phyloP scores from a whole-genome alignment of 2,113 vertebrate genomes.

The Accipiter cooperii region DNA sequence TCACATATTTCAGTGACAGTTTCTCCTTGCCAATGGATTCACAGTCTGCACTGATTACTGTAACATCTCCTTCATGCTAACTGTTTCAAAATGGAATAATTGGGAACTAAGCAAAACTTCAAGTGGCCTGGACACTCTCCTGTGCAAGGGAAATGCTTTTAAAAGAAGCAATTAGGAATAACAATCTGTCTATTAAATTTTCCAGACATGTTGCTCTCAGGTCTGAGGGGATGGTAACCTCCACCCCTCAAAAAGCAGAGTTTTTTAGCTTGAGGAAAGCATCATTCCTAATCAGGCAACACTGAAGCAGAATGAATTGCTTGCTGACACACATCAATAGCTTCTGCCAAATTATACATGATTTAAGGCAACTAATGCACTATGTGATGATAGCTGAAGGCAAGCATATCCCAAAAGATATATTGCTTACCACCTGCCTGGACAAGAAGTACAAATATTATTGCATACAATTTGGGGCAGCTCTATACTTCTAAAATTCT shows the following conservation, averaged over 20 bases:
- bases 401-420: slow-evolving; percentile 29
- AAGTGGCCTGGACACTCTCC: background rate
- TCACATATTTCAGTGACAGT: background rate
- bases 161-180: background rate
- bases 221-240: background rate
- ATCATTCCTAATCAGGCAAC: background rate
- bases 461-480: background rate
- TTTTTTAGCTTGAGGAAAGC: background rate
- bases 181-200: background rate
- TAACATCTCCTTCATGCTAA: background rate
- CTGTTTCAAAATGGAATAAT: background rate
- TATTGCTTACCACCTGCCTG: slow-evolving; percentile 33
- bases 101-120: background rate
- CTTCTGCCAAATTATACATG: slow-evolving; percentile 26
- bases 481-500: background rate
- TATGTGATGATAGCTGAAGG: slow-evolving; percentile 18
- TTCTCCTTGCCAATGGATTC: background rate
- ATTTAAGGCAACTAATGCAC: slow-evolving; percentile 35
- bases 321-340: slow-evolving; percentile 23
- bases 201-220: background rate
- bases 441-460: slow-evolving; percentile 19
- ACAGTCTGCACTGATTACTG: background rate
- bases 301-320: background rate
- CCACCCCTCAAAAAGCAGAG: background rate
- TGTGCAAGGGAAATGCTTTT: background rate